phyloP scores from a whole-genome alignment of 2,797 vertebrate genomes.

The Momotus momota region DNA sequence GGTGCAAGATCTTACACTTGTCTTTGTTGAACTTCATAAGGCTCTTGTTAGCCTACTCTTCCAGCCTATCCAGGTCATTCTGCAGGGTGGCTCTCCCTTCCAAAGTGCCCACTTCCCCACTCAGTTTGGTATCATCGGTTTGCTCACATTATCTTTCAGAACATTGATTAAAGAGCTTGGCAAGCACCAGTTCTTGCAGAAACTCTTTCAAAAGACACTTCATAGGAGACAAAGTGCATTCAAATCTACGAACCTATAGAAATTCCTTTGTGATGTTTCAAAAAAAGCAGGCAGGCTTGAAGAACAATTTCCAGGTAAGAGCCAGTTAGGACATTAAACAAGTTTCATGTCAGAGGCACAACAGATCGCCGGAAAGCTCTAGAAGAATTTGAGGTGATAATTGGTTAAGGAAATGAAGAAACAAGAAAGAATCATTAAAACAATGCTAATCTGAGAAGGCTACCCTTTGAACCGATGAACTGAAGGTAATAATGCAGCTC shows the following conservation, averaged over 20 bases:
- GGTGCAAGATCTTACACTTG: not conserved
- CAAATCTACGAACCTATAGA: not conserved
- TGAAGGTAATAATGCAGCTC: not conserved
- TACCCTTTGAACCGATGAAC: not conserved
- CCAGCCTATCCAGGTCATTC: not conserved
- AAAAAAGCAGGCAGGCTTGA: not conserved
- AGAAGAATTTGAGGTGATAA: not conserved
- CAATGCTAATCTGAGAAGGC: not conserved
- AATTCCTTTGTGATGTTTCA: not conserved
- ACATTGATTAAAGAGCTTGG: not conserved
- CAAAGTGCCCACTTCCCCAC: not conserved
- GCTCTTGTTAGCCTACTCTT: not conserved
- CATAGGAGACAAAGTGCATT: not conserved
- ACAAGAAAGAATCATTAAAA: not conserved
- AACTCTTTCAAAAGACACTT: not conserved
- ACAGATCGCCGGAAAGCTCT: not conserved
- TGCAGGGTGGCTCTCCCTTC: not conserved
- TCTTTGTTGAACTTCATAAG: not conserved
- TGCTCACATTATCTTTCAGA: not conserved
- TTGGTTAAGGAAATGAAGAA: not conserved
- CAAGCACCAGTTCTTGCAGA: not conserved
- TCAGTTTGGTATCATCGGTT: not conserved
- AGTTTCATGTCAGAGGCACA: accelerated
- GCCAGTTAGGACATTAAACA: not conserved
- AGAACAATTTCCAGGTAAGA: not conserved